These are phyloP conservation scores for Leptinotarsa peninsularis DNA, from an alignment of 2,888 invertebrate species.

Conservation along the genomic window DNA sequence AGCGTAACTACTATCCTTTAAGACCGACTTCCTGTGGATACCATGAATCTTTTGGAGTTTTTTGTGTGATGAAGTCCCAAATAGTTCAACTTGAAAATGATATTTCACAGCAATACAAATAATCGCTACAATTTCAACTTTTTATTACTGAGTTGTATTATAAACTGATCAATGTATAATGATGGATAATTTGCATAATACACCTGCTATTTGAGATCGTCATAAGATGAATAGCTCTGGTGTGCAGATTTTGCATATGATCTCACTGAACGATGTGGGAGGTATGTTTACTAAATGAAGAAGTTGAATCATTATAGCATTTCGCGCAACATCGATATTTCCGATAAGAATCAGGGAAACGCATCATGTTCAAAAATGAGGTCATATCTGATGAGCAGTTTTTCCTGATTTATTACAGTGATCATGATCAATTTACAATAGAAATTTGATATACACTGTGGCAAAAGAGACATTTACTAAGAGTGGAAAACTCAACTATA, in stretches of 20 bases:
- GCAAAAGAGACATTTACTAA: too few species aligned
- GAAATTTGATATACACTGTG: not conserved
- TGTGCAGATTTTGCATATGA: not conserved
- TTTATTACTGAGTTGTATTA: too few species aligned
- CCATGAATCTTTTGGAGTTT: too few species aligned
- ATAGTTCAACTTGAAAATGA: too few species aligned
- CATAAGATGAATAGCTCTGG: not conserved
- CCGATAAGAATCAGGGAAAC: not conserved
- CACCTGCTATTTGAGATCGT: not conserved
- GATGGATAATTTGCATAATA: too few species aligned
- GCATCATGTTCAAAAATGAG: not conserved
- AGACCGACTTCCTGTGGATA: too few species aligned
- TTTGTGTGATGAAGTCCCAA: too few species aligned
- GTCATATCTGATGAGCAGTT: not conserved
- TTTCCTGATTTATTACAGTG: not conserved
- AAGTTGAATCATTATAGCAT: not conserved
- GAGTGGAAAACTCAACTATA: too few species aligned
- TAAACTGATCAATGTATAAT: too few species aligned
- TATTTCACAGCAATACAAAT: too few species aligned
- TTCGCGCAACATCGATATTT: not conserved
- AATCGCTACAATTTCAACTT: too few species aligned
- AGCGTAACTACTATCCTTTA: too few species aligned
- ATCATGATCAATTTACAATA: not conserved
- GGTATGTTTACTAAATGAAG: slow-evolving; percentile 11
- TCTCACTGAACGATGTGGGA: slow-evolving; percentile 1